Evolutionary conservation across 2,797 vertebrate species (phyloP).

Genomic region (Pitangus sulphuratus): DNA sequence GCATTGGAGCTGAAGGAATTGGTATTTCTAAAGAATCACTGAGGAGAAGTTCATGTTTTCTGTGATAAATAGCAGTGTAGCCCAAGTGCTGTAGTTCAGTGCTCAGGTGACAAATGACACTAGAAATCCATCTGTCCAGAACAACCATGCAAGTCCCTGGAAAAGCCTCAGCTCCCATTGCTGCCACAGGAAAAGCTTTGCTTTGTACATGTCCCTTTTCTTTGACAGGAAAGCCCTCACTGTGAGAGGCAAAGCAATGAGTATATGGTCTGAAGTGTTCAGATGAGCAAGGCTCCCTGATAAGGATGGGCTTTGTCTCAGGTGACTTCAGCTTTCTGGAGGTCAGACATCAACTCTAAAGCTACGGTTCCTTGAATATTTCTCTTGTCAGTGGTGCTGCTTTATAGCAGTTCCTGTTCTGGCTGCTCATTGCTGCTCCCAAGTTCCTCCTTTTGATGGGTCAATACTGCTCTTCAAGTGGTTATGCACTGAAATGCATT

Average conservation of each 20-base stretch:
- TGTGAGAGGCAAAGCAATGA: not conserved
- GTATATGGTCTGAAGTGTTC: not conserved
- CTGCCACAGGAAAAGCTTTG: not conserved
- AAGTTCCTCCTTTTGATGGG: not conserved
- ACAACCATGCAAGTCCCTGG: not conserved
- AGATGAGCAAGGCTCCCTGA: rapidly evolving
- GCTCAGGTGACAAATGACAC: not conserved
- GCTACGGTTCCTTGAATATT: not conserved
- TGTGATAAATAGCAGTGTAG: not conserved
- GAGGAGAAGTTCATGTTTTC: not conserved
- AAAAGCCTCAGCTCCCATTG: not conserved
- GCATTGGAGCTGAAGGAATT: not conserved
- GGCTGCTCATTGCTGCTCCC: not conserved
- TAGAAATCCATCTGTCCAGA: not conserved
- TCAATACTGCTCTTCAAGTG: not conserved
- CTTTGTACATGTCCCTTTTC: not conserved
- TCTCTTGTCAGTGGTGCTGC: not conserved
- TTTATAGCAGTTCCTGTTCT: not conserved
- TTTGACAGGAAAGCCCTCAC: not conserved
- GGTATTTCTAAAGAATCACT: not conserved
- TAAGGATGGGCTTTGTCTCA: not conserved
- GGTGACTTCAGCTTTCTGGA: not conserved
- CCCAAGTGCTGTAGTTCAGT: not conserved
- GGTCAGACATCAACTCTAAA: not conserved
- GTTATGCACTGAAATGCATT: not conserved